phyloP scores from a whole-genome alignment of 2,113 vertebrate genomes.

The Phycodurus eques region DNA sequence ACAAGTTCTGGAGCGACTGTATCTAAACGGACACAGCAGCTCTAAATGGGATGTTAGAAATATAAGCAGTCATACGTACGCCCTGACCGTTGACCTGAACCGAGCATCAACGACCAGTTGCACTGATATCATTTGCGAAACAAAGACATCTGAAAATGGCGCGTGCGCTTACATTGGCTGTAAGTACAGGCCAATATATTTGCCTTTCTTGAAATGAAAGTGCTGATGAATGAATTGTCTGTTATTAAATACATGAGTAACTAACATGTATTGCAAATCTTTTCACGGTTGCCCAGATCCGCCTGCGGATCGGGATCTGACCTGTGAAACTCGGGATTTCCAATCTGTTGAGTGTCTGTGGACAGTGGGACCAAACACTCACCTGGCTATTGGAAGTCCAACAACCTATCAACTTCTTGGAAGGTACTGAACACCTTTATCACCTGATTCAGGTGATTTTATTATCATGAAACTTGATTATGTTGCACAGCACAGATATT shows the following conservation, averaged over 20 bases:
- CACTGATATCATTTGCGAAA: conserved; percentile 9
- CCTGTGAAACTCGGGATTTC: conserved; percentile 66
- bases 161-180: conserved; percentile 25
- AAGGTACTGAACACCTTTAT: conserved; percentile 42
- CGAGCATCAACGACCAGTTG: rapidly evolving
- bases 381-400: rapidly evolving
- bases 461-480: too few relatives aligned
- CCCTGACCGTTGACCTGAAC: conserved; percentile 21
- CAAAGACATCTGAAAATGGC: rapidly evolving
- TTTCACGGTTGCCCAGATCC: conserved; percentile 40
- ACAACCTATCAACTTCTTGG: conserved; percentile 44
- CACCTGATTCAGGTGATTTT: too few relatives aligned
- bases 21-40: rapidly evolving
- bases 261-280: background rate
- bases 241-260: background rate
- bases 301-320: conserved; percentile 46
- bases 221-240: background rate
- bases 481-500: too few relatives aligned
- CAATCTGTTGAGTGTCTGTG: conserved; percentile 56
- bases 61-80: conserved; percentile 19
- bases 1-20: background rate
- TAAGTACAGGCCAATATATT: conserved; percentile 37
- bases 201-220: background rate
- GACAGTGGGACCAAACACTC: conserved; percentile 15
- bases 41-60: rapidly evolving